Evolutionary conservation across 2,113 vertebrate species (phyloP), one percentile per base, ranked within the genome.

Genomic region (Cettia cetti): DNA sequence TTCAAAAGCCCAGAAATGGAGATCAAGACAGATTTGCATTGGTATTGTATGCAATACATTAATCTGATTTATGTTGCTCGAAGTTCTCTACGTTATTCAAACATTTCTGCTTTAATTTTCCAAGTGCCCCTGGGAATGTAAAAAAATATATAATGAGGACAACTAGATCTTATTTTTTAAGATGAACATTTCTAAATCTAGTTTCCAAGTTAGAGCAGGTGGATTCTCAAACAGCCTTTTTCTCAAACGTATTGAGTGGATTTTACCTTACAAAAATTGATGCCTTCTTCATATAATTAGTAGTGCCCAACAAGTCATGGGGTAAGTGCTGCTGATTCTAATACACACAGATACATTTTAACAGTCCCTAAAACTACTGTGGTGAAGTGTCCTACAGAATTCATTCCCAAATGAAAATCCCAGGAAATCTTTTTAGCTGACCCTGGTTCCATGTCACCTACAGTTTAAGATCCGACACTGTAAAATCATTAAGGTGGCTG

Each of bases 371-470:
- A 90, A 93, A 90, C 24, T 56, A 60, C 42, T 30, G 71, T 71
- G 56, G 37, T 86, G 61, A 95, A 81, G 15, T 27, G 49, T 90
- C 72, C 64, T 26, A 89, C 13, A 75, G 39, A 93, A 77, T 83
- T 90, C 9, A 79, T 53, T 91, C 49, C 81, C 75, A 89, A 87
- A 95, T 35, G 30, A 94, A 92, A 94, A 86, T 66, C 76, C 23
- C 85, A 86, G 90, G 64, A 90, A 89, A 70, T 22, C 15, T 52
- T 81, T 88, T 86, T 19, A 83, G 18, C 50, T 78, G 85, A 94
- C 84, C 52, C 56, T 90, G 49, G 90, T 94, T 95, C 78, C 82
- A 53, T 53, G 60, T 75, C 80, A 75, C 28, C 61, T 69, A 56
- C 65, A 56, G 52, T 56, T 63, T 40, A 78, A 3, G 5, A 86